These are phyloP conservation scores for Anarrhichthys ocellatus DNA, from an alignment of 2,113 vertebrate genomes.

Conservation along the genomic window DNA sequence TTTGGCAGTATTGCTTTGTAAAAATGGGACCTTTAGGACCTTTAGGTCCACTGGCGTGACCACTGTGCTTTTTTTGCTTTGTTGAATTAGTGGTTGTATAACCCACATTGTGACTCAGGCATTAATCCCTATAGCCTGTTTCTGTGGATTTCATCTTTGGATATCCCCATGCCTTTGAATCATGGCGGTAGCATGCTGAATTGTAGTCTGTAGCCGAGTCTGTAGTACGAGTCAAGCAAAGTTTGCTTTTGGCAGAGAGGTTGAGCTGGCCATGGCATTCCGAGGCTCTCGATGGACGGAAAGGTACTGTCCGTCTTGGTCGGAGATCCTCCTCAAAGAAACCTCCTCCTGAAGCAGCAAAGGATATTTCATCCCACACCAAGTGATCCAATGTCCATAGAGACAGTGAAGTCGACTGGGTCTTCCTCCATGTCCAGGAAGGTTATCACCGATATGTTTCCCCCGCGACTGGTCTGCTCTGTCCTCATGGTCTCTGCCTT, in stretches of 20 bases:
- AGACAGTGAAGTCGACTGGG: too few relatives aligned
- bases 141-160: not conserved
- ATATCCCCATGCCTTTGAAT: not conserved
- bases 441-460: not conserved
- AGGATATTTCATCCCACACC: too few relatives aligned
- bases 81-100: too few relatives aligned
- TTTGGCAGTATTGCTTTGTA: not conserved
- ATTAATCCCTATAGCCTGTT: too few relatives aligned
- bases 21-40: not conserved
- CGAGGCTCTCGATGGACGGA: not conserved
- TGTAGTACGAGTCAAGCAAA: not conserved
- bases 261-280: not conserved
- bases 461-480: too few relatives aligned
- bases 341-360: too few relatives aligned
- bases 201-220: not conserved
- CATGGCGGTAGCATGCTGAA: too few relatives aligned
- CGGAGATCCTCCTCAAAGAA: not conserved
- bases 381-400: too few relatives aligned
- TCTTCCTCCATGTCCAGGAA: not conserved
- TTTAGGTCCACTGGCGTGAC: too few relatives aligned
- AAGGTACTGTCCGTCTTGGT: not conserved
- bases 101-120: too few relatives aligned
- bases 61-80: too few relatives aligned
- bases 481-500: too few relatives aligned
- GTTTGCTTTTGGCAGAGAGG: not conserved